Evolutionary conservation across 2,797 vertebrate species (phyloP), one percentile per base, ranked within the genome.

Genomic region (Neosilurus mollespiculum): DNA sequence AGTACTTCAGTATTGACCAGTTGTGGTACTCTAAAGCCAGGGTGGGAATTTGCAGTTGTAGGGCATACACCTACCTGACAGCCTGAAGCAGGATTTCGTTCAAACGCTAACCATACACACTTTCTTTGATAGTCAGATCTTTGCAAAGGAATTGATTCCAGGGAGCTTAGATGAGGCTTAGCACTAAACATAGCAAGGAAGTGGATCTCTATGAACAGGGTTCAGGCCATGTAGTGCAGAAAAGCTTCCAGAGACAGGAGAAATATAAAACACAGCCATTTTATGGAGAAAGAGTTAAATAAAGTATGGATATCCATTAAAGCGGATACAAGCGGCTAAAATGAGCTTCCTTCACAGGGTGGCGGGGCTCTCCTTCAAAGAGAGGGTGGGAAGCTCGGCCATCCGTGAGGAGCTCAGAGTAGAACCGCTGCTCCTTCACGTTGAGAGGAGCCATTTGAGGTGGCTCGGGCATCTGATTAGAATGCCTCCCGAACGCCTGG

Each of bases 161-260:
- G 58, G 34, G 30, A 34, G 78, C 78, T 80, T 80, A 80, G 78
- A 56, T 58, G 65, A 69, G 65, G 51, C 51, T 80, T 80, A 69
- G 9, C 0, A 30, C 53, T 69, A 69, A 80, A 69, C 65, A n/a
- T 37, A 14, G 26, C 20, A 80, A 58, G 51, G 64, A 9, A 34
- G 43, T 8, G 18, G 20, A 56, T 53, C 16, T 70, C 18, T 6
- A 37, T 3, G 9, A 80, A n/a, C 16, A 80, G 18, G n/a, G 16
- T 78, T 49, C 61, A 51, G 30, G 34, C 30, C 18, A 14, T 4
- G 9, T 10, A 73, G 24, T 30, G 8, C 22, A 65, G 81, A 49
- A 9, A 24, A n/a, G 37, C 7, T 51, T 61, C 34, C 58, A 43
- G 30, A 54, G n/a, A 24, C 15, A 11, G 4, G 56, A 58, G 10